Evolutionary conservation across 2,113 vertebrate species (phyloP).

Genomic region (Leptodactylus fuscus): DNA sequence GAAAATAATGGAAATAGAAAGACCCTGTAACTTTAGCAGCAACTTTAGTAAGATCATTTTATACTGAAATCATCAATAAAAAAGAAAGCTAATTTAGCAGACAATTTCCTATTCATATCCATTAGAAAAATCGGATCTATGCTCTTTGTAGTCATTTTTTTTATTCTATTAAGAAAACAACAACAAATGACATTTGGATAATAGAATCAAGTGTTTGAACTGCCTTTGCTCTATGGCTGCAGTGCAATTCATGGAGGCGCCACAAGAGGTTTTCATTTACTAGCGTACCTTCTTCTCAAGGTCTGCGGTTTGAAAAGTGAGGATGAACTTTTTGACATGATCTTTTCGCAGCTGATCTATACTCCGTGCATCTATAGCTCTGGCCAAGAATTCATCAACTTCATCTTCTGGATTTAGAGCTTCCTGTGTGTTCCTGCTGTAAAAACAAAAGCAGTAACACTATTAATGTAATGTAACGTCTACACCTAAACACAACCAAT

Average conservation of each 20-base stretch:
- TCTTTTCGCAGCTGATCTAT: conserved; percentile 96
- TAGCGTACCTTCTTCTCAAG: conserved; percentile 90
- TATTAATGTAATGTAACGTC: not conserved
- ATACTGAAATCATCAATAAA: not conserved
- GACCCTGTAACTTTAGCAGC: not conserved
- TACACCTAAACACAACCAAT: not conserved
- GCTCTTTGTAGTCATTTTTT: not conserved
- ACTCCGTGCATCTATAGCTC: conserved; percentile 94
- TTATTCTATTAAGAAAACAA: not conserved
- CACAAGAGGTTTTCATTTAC: not conserved
- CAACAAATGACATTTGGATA: not conserved
- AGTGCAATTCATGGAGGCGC: not conserved
- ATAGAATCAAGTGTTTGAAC: not conserved
- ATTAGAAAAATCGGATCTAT: not conserved
- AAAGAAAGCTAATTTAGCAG: not conserved
- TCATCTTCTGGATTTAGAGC: conserved; percentile 94
- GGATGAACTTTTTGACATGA: conserved; percentile 93
- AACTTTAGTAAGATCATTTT: not conserved
- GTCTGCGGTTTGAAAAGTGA: conserved; percentile 92
- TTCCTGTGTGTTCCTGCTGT: conserved; percentile 89
- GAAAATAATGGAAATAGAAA: not conserved
- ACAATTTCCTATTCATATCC: not conserved
- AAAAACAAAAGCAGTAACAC: not conserved
- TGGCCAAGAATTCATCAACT: conserved; percentile 92
- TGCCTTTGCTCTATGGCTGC: not conserved